Evolutionary conservation across 2,888 invertebrate genomes (phyloP).

Genomic region (Campaea margaritaria): DNA sequence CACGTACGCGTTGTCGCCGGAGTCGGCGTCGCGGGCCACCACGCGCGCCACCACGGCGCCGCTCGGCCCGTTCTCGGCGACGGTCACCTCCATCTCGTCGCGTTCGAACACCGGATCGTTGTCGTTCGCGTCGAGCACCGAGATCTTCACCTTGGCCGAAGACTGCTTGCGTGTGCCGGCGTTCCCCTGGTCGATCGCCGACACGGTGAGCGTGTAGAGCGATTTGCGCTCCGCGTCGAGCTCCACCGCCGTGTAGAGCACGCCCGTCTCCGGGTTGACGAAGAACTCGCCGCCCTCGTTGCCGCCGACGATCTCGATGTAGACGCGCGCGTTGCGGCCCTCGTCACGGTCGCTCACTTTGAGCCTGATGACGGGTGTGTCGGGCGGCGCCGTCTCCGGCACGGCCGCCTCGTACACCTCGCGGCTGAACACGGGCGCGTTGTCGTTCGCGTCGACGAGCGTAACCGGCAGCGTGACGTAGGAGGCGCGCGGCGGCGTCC

Average conservation of each 20-base stretch:
- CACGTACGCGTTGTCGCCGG: conserved; percentile 97
- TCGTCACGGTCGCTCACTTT: conserved; percentile 94
- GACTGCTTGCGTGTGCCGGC: conserved; percentile 93
- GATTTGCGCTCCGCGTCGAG: conserved; percentile 94
- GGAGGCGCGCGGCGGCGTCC: conserved; percentile 90
- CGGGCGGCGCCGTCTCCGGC: conserved; percentile 94
- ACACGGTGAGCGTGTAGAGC: conserved; percentile 94
- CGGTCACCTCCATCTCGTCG: conserved; percentile 87
- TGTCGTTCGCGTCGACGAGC: conserved; percentile 92
- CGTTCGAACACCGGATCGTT: conserved; percentile 95
- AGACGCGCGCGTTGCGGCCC: conserved; percentile 93
- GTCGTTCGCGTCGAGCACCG: conserved; percentile 96
- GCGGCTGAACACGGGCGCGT: conserved; percentile 94
- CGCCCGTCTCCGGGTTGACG: conserved; percentile 94
- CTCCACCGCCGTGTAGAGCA: conserved; percentile 92
- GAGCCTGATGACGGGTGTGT: conserved; percentile 94
- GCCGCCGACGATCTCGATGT: conserved; percentile 95
- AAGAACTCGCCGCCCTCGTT: conserved; percentile 95
- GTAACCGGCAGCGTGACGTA: conserved; percentile 93
- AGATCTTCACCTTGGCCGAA: conserved; percentile 95
- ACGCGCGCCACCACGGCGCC: conserved; percentile 94
- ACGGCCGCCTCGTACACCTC: conserved; percentile 95
- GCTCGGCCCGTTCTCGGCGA: conserved; percentile 95
- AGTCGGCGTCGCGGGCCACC: conserved; percentile 94
- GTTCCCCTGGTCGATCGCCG: conserved; percentile 95